These are phyloP conservation scores for Pygocentrus nattereri DNA, from an alignment of 2,797 vertebrate genomes.

Conservation along the genomic window DNA sequence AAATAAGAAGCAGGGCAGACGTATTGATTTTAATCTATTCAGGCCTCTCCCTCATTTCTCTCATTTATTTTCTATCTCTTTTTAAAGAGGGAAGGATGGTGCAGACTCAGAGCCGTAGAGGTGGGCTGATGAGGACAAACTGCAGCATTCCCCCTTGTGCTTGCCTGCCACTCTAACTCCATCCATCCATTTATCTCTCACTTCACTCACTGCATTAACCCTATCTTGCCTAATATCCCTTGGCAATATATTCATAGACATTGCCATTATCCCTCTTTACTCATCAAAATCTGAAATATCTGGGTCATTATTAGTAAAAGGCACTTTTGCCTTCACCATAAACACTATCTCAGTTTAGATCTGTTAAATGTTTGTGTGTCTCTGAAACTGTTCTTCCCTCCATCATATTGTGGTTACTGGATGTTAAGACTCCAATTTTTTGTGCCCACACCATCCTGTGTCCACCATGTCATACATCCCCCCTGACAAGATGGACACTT, in stretches of 20 bases:
- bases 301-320: no score
- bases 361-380: no score
- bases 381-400: no score
- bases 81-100: conserved; percentile 40
- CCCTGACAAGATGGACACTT: no score
- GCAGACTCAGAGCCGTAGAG: conserved; percentile 49
- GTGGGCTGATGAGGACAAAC: conserved; percentile 51
- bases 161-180: conserved; percentile 42
- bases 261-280: neutral
- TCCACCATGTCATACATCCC: no score
- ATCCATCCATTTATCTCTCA: neutral
- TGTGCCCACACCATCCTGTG: no score
- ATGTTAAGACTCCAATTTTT: no score
- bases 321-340: no score
- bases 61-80: conserved; percentile 51
- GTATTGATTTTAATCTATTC: conserved; percentile 75
- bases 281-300: neutral
- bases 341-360: no score
- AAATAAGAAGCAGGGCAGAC: conserved; percentile 63
- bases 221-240: neutral
- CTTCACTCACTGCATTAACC: neutral
- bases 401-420: no score
- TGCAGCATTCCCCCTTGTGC: conserved; percentile 53
- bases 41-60: conserved; percentile 53
- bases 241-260: neutral